These are phyloP conservation scores for Sebastes umbrosus DNA, from an alignment of 2,797 vertebrate genomes.

Conservation along the genomic window DNA sequence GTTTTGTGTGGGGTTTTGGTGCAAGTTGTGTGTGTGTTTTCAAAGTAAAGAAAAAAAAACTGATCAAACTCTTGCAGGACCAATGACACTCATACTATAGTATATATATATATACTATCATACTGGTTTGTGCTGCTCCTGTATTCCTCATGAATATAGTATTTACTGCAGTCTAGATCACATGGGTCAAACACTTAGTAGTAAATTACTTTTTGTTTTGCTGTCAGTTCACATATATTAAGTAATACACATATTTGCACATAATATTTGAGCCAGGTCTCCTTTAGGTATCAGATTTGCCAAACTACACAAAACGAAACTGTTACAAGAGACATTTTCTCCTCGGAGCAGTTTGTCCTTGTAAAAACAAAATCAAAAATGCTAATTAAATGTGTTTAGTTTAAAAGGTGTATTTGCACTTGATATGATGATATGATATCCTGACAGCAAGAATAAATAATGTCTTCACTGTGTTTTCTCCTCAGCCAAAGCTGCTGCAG, in stretches of 20 bases:
- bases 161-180: background rate
- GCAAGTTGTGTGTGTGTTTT: background rate
- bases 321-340: background rate
- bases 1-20: slow-evolving; percentile 3
- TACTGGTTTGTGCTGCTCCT: background rate
- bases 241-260: background rate
- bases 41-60: background rate
- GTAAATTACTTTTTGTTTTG: background rate
- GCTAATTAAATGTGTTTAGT: background rate
- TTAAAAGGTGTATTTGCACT: background rate
- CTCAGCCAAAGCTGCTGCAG: slow-evolving; percentile 86
- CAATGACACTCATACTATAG: too few relatives aligned
- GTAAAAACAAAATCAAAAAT: background rate
- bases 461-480: background rate
- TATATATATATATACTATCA: too few relatives aligned
- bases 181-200: background rate
- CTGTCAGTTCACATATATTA: background rate
- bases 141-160: background rate
- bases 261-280: background rate
- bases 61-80: background rate
- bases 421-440: background rate
- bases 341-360: background rate
- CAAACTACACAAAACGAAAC: background rate
- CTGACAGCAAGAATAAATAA: background rate
- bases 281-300: background rate